Percentiles rank a stretch among this genome's conserved stretches.
Conservation (phyloP, 2,888 invertebrate species). For the Urechis unicinctus region DNA sequence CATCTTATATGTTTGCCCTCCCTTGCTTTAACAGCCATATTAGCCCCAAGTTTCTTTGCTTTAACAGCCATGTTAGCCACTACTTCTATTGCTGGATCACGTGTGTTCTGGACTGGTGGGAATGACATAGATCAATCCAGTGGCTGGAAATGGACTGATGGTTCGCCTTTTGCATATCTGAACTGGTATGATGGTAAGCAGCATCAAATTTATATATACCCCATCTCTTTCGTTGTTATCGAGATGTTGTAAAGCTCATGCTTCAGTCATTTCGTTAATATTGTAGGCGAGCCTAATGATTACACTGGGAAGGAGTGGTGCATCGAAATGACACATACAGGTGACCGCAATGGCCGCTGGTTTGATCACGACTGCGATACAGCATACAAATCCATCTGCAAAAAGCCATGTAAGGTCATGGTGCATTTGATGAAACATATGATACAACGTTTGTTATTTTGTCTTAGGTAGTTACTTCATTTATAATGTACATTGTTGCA, state of each 20-base stretch:
- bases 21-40: too few species aligned
- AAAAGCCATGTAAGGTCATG: slow-evolving; percentile 5
- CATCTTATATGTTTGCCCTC: too few species aligned
- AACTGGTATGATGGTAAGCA: slow-evolving; percentile 32
- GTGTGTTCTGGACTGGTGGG: slow-evolving; percentile 31
- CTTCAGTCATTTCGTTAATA: too few species aligned
- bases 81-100: background rate
- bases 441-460: background rate
- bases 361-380: slow-evolving; percentile 28
- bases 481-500: too few species aligned
- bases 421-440: background rate
- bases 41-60: too few species aligned
- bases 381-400: slow-evolving; percentile 28
- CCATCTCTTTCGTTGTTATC: background rate
- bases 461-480: too few species aligned
- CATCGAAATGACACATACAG: slow-evolving; percentile 3
- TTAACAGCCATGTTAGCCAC: background rate
- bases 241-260: background rate
- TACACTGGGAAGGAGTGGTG: slow-evolving; percentile 11
- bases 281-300: slow-evolving; percentile 26
- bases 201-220: too few species aligned
- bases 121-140: slow-evolving; percentile 27
- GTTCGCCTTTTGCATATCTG: slow-evolving; percentile 30
- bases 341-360: background rate
- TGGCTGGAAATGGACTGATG: slow-evolving; percentile 35